Percentiles rank a stretch among this genome's conserved stretches.
Evolutionary conservation across 2,888 invertebrate species (phyloP).

Genomic region (Cosmia trapezina): DNA sequence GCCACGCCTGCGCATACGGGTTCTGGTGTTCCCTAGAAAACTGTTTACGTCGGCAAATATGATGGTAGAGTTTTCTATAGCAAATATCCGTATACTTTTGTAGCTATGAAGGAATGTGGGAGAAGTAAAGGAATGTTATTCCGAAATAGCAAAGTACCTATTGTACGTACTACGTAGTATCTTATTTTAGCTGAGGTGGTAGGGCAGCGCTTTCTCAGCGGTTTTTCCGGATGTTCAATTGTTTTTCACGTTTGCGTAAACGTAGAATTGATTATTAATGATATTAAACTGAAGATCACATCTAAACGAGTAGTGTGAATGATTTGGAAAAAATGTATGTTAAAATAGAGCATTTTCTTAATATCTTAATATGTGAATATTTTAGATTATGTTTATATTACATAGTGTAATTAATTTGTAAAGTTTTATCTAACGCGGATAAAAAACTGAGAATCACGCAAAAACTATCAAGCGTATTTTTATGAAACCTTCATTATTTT

Average conservation of each 20-base stretch:
- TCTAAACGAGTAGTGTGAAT: too few species aligned
- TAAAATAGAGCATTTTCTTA: too few species aligned
- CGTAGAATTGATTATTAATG: too few species aligned
- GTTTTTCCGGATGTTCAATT: background rate
- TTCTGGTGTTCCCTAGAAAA: conserved; percentile 79
- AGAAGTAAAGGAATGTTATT: background rate
- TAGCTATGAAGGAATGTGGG: background rate
- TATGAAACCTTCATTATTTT: too few species aligned
- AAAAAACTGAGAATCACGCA: too few species aligned
- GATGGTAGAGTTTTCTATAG: conserved; percentile 11
- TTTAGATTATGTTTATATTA: too few species aligned
- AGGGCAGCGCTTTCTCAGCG: background rate
- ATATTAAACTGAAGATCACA: too few species aligned
- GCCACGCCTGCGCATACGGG: conserved; percentile 80
- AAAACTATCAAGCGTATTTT: too few species aligned
- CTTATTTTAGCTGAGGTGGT: background rate
- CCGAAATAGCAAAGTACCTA: background rate
- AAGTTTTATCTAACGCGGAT: too few species aligned
- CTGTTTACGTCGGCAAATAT: conserved; percentile 31
- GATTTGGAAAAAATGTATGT: too few species aligned
- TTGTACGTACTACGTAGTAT: background rate
- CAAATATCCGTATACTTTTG: background rate
- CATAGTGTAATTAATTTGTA: too few species aligned
- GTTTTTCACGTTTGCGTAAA: background rate
- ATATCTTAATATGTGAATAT: too few species aligned